These are phyloP conservation scores for Suillia variegata DNA, from an alignment of 2,888 invertebrate species.

Conservation along the genomic window DNA sequence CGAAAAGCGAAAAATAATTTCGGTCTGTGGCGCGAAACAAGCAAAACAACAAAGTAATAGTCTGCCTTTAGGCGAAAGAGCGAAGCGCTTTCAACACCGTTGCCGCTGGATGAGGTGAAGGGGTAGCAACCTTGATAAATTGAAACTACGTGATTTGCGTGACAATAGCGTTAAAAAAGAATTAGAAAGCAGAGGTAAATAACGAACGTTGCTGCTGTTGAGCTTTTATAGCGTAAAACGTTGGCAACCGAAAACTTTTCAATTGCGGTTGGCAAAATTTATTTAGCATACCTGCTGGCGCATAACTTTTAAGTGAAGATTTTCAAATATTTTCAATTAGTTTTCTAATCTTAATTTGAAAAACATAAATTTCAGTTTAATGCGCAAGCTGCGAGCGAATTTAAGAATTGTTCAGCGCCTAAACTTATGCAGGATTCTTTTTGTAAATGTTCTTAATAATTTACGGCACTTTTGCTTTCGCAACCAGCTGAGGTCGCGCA, in stretches of 20 bases:
- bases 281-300: neutral
- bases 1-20: slow-evolving; percentile 26
- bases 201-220: neutral
- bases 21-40: no score
- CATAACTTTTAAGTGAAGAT: neutral
- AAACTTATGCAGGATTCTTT: no score
- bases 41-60: slow-evolving; percentile 36
- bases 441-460: no score
- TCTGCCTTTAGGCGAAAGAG: neutral
- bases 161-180: slow-evolving; percentile 32
- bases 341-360: neutral
- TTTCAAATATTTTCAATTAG: neutral
- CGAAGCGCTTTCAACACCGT: no score
- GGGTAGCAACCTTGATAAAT: slow-evolving; percentile 23
- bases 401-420: no score
- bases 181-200: slow-evolving; percentile 25
- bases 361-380: no score
- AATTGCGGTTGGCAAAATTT: neutral
- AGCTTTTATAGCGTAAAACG: neutral
- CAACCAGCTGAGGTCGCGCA: no score
- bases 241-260: no score
- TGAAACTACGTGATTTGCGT: slow-evolving; percentile 39
- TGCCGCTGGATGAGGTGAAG: no score
- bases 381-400: no score
- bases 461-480: no score